These are phyloP conservation scores for Amblyopsis rosae DNA, from an alignment of 2,113 vertebrate genomes.

Conservation along the genomic window DNA sequence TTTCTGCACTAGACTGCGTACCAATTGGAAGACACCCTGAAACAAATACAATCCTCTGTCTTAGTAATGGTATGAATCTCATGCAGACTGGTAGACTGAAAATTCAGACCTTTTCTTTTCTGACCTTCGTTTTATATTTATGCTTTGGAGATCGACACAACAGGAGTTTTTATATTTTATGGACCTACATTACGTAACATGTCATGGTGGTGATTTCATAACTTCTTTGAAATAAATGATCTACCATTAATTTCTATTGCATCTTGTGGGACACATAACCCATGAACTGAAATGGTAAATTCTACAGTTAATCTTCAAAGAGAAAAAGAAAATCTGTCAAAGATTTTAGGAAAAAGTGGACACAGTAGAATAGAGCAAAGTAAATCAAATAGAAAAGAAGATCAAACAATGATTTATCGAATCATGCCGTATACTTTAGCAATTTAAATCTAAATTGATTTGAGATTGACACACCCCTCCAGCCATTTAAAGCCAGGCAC, in stretches of 20 bases:
- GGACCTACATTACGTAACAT: conserved; percentile 40
- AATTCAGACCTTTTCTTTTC: conserved; percentile 51
- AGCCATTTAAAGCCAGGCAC: not conserved
- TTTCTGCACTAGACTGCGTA: conserved; percentile 26
- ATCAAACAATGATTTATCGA: conserved; percentile 16
- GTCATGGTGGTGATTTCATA: conserved; percentile 39
- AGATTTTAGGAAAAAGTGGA: not conserved
- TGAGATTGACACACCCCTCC: not conserved
- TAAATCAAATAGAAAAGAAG: conserved; percentile 20
- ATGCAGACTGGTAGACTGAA: conserved; percentile 10
- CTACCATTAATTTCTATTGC: conserved; percentile 50
- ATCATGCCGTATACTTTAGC: not conserved
- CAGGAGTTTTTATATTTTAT: conserved; percentile 40
- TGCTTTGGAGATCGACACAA: conserved; percentile 33
- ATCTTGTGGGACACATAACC: conserved; percentile 54
- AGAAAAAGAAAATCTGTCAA: not conserved
- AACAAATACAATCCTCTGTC: conserved; percentile 26
- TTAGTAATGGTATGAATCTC: conserved; percentile 16
- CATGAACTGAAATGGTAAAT: conserved; percentile 55
- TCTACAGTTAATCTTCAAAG: conserved; percentile 38
- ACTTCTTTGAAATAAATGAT: conserved; percentile 39
- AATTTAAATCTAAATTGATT: conserved; percentile 14
- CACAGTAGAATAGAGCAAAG: conserved; percentile 20
- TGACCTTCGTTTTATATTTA: not conserved
- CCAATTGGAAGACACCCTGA: conserved; percentile 31